phyloP scores from a whole-genome alignment of 2,888 invertebrate species.

The Pterostichus madidus region DNA sequence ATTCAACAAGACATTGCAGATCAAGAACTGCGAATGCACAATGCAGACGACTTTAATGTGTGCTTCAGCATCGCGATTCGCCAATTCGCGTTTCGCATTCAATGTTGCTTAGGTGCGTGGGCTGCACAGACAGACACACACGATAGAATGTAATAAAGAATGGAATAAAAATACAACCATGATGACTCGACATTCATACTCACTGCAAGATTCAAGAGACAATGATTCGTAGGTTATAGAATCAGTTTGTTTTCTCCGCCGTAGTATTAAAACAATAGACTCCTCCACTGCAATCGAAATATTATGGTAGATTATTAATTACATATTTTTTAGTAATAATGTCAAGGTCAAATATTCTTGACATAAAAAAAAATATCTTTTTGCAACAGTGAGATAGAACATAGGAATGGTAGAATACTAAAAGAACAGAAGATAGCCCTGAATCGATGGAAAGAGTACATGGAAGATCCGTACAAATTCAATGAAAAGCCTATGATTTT shows the following conservation, averaged over 20 bases:
- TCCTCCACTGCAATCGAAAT: no score
- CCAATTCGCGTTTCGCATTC: slow-evolving; percentile 38
- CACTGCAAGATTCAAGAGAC: background rate
- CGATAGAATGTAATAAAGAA: slow-evolving; percentile 23
- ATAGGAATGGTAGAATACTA: no score
- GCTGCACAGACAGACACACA: slow-evolving; percentile 13
- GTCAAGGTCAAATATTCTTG: no score
- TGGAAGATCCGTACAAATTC: no score
- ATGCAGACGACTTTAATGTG: slow-evolving; percentile 36
- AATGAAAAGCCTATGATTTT: no score
- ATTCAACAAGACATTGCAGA: background rate
- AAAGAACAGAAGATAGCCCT: no score
- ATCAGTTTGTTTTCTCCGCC: slow-evolving; percentile 14
- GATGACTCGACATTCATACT: slow-evolving; percentile 28
- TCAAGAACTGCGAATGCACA: slow-evolving; percentile 13
- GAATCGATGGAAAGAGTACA: no score
- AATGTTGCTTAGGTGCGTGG: slow-evolving; percentile 36
- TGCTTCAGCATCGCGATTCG: slow-evolving; percentile 32
- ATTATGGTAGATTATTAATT: no score
- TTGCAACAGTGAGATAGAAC: no score
- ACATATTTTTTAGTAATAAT: no score
- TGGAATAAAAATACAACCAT: slow-evolving; percentile 25
- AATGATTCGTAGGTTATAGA: slow-evolving; percentile 22
- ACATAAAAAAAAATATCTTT: no score
- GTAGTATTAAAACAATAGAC: background rate